Evolutionary conservation across 1,140 invertebrate species (phyloP), one percentile per base, ranked within the genome.

Genomic region (Phymorhynchus buccinoides): DNA sequence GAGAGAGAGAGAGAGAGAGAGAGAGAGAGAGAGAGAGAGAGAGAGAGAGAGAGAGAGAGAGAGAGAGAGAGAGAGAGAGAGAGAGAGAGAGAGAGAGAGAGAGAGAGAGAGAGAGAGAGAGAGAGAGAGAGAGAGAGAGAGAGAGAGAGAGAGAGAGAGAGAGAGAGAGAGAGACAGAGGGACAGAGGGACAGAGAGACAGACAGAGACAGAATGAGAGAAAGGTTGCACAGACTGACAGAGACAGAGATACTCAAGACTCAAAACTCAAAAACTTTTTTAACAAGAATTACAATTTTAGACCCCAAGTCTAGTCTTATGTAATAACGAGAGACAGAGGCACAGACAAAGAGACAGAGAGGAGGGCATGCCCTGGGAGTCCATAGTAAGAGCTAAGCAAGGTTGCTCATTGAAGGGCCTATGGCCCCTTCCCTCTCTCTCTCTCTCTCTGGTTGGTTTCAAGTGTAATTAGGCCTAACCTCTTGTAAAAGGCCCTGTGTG

Each of bases 1-100:
- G 44, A 42, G 30, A 56, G 41, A 42, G n/a, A 52, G 35, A 44
- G n/a, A 48, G 39, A 82, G 79, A 85, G 18, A 52, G 79, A 79
- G 77, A 30, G 3, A 12, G 62, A 66, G 9, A 66, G 9, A 14
- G 9, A 66, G 62, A 66, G 9, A 66, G 62, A 66, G 62, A 66
- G 18, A 14, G 62, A 66, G 9, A 22, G 62, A 66, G 9, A 66
- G 62, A 66, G 62, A 66, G 9, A 27, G 62, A 27, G 62, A 66
- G 37, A 18, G 1, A 30, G 35, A 6, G 41, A 56, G 41, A 30
- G 48, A 32, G 66, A 48, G 68, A 75, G 12, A 75, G 56, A n/a
- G 62, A 42, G 35, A 35, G 52, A 37, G 52, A 32, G 56, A 7
- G 44, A 22, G 32, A 75, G 32, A 30, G 35, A 42, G 56, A 44